Evolutionary conservation across 2,113 vertebrate genomes (phyloP).

Genomic region (Oreotragus oreotragus): DNA sequence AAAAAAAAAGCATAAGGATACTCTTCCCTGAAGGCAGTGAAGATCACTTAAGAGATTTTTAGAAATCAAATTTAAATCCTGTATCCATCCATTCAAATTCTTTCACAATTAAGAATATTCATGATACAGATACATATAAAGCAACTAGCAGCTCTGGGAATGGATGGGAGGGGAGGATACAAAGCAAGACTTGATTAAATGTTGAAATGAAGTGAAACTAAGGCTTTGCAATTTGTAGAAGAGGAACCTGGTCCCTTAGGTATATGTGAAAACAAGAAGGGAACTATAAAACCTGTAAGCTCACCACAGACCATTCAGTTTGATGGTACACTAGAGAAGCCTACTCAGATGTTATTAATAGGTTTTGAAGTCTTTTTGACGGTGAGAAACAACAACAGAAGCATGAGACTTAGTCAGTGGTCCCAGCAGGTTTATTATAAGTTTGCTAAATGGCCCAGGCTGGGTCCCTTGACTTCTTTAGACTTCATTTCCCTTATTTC

Average conservation of each 20-base stretch:
- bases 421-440: not conserved
- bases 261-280: not conserved
- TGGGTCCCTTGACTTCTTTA: not conserved
- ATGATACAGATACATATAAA: not conserved
- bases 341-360: not conserved
- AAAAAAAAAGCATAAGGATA: slow-evolving; percentile 8
- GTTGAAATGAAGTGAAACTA: not conserved
- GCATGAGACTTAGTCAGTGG: fast-evolving
- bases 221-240: not conserved
- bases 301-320: not conserved
- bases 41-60: slow-evolving; percentile 52
- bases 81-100: slow-evolving; percentile 18
- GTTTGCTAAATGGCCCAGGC: not conserved
- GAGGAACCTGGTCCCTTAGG: not conserved
- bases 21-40: slow-evolving; percentile 28
- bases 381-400: not conserved
- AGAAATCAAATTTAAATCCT: slow-evolving; percentile 50
- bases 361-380: not conserved
- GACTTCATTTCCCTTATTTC: not conserved
- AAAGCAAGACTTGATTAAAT: slow-evolving; percentile 48
- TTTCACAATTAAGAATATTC: slow-evolving; percentile 58
- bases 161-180: not conserved
- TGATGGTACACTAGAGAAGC: not conserved
- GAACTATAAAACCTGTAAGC: not conserved
- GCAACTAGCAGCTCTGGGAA: slow-evolving; percentile 38